Evolutionary conservation across 2,797 vertebrate species (phyloP).

Genomic region (Phataginus tricuspis): DNA sequence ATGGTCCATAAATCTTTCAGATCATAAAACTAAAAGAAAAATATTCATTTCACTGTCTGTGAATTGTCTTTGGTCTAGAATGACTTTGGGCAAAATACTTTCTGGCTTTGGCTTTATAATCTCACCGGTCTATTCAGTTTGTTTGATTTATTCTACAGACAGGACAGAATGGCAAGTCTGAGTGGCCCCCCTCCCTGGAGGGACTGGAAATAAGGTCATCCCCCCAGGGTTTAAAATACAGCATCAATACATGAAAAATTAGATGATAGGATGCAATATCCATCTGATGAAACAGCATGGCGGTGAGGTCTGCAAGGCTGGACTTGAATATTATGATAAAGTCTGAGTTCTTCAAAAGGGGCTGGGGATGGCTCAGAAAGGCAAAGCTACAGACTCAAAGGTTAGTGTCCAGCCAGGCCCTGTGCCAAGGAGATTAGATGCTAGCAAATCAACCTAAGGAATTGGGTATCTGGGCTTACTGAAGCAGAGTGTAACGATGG

Average conservation of each 20-base stretch:
- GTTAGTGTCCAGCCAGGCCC: neutral
- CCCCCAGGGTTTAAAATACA: neutral
- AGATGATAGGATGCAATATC: neutral
- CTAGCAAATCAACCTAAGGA: neutral
- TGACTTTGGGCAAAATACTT: conserved; percentile 64
- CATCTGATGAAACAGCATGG: neutral
- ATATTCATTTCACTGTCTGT: conserved; percentile 59
- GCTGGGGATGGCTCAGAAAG: neutral
- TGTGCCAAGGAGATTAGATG: neutral
- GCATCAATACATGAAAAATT: neutral
- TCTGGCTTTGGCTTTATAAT: conserved; percentile 57
- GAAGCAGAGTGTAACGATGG: neutral
- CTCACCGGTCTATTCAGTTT: conserved; percentile 49
- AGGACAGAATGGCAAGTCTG: neutral
- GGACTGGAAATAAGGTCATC: neutral
- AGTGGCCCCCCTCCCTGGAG: neutral
- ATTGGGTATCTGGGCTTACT: neutral
- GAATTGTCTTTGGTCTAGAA: conserved; percentile 68
- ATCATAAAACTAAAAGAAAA: conserved; percentile 67
- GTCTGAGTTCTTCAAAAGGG: neutral
- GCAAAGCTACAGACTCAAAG: neutral
- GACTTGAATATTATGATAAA: neutral
- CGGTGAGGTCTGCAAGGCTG: neutral
- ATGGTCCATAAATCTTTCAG: conserved; percentile 69
- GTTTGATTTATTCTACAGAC: conserved; percentile 53